Evolutionary conservation across 1,140 invertebrate genomes (phyloP).

Genomic region (Caenorhabditis remanei): DNA sequence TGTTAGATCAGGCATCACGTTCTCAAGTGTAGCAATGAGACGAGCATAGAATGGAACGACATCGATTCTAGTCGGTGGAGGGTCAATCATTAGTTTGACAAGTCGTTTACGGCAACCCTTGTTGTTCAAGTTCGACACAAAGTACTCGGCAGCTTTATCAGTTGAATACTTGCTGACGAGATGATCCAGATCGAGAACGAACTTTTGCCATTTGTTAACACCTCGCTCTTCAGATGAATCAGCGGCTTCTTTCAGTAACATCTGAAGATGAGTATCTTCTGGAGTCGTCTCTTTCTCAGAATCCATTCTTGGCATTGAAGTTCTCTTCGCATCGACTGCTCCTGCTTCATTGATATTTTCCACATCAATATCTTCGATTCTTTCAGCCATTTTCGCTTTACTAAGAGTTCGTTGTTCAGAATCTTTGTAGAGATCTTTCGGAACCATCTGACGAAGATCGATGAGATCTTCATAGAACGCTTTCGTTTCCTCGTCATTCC

Average conservation of each 20-base stretch:
- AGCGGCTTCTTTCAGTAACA: not conserved
- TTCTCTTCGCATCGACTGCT: conserved; percentile 19
- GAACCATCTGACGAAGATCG: conserved; percentile 63
- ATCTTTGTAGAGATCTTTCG: conserved; percentile 61
- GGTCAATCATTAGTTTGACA: conserved; percentile 48
- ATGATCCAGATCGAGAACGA: conserved; percentile 57
- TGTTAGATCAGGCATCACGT: conserved; percentile 64
- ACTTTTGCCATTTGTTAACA: conserved; percentile 54
- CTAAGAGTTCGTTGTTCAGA: conserved; percentile 56
- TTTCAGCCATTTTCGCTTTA: conserved; percentile 39
- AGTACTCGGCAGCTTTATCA: conserved; percentile 63
- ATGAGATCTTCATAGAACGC: conserved; percentile 64
- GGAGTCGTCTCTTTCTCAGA: conserved; percentile 38
- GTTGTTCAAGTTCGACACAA: conserved; percentile 64
- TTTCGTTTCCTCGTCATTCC: conserved; percentile 65
- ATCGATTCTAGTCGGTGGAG: conserved; percentile 51
- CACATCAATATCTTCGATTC: conserved; percentile 62
- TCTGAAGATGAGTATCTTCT: not conserved
- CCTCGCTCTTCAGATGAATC: conserved; percentile 21
- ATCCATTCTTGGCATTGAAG: not conserved
- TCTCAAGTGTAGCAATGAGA: conserved; percentile 61
- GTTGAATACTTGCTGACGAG: conserved; percentile 64
- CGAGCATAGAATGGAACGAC: conserved; percentile 66
- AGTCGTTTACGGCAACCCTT: conserved; percentile 60
- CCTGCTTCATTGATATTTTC: conserved; percentile 39